Base-by-base conservation (phyloP, 2,888 invertebrate genomes). In the Latrodectus elegans region DNA sequence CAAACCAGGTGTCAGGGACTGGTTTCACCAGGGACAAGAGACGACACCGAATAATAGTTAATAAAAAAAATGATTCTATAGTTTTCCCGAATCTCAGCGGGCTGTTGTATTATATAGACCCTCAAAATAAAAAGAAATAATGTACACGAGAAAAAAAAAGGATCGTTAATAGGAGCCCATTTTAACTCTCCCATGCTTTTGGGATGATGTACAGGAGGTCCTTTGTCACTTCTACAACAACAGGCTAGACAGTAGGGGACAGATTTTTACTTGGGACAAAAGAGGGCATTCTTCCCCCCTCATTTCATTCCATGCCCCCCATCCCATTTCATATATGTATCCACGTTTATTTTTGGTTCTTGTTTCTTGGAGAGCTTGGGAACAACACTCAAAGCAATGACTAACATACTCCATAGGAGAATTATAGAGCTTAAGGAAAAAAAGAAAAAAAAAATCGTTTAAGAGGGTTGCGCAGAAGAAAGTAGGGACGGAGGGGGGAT, bases 371-470 rank as follows among this genome's bases (percentile, higher is more conserved):
- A 26, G n/a, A 22, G 74, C 74, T 84, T 79, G 85, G 84, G 84
- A 84, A 84, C 84, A 84, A 84, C 80, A 80, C 79, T 84, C 38
- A 17, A 68, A 52, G 64, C 85, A 85, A 85, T 85, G 85, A 85
- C 85, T 85, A 85, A 85, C 79, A 75, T 75, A 67, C 53, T 71
- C 51, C 51, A 65, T 53, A 12, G 71, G 17, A 51, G 17, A 68
- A 51, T 38, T 38, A 60, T 38, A 65, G n/a, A 38, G 53, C 53
- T 68, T 51, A 72, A 70, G 52, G 70, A 65, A 84, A 49, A 65
- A 10, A 65, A 14, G 60, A 53, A 60, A 83, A 76, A 70, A 85
- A 74, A 78, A 38, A 70, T 14, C n/a, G 74, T 51, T 55, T 74
- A 55, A 70, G 67, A 74, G 75, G 53, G 84, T 26, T 17, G 80